Conservation (phyloP, 2,888 invertebrate genomes). For the Electrophaes corylata region DNA sequence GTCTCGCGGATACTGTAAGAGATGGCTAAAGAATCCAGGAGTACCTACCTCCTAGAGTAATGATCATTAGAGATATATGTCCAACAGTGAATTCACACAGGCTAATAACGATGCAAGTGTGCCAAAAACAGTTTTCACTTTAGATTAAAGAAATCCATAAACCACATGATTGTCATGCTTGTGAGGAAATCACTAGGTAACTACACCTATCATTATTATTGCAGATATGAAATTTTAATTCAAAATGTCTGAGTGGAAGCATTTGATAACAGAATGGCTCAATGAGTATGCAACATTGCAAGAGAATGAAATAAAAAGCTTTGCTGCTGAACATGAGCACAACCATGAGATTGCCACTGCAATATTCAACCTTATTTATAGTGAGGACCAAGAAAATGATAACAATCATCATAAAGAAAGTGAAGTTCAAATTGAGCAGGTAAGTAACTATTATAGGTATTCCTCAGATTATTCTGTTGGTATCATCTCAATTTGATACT, state of each 20-base stretch:
- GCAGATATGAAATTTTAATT: conserved; percentile 10
- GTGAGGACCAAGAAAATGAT: conserved; percentile 86
- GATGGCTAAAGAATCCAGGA: too few species aligned
- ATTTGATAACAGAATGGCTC: conserved; percentile 92
- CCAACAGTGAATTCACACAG: too few species aligned
- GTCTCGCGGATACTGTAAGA: too few species aligned
- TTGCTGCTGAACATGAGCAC: conserved; percentile 91
- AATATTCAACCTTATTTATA: conserved; percentile 90
- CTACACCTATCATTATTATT: too few species aligned
- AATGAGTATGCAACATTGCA: conserved; percentile 90
- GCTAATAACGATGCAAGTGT: too few species aligned
- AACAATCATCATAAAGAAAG: conserved; percentile 56
- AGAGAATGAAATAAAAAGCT: conserved; percentile 90
- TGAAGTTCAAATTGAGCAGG: conserved; percentile 61
- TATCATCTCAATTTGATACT: too few species aligned
- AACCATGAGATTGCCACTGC: conserved; percentile 93
- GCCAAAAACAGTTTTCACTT: too few species aligned
- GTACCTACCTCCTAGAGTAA: too few species aligned
- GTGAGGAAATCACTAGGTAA: too few species aligned
- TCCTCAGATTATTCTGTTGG: background rate
- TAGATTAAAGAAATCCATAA: too few species aligned
- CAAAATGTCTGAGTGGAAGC: conserved; percentile 74
- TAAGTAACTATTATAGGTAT: conserved; percentile 29
- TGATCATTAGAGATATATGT: too few species aligned
- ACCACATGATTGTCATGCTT: too few species aligned